Percentiles rank a stretch among this genome's conserved stretches.
Evolutionary conservation across 2,888 invertebrate species (phyloP).

Genomic region (Troides oblongomaculatus): DNA sequence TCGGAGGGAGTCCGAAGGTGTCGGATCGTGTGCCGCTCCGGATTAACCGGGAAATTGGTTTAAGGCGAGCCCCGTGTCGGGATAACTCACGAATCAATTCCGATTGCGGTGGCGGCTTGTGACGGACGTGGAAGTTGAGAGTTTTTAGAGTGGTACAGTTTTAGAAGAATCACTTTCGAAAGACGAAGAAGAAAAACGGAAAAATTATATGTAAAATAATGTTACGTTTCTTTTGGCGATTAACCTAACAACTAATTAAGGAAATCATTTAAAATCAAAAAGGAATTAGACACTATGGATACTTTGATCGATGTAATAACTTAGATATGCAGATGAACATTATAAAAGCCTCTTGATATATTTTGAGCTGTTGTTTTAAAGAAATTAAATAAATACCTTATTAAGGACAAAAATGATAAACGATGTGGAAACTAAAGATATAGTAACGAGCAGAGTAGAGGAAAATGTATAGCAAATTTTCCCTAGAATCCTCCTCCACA

Average conservation of each 20-base stretch:
- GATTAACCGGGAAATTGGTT: conserved; percentile 74
- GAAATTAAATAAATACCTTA: too few relatives aligned
- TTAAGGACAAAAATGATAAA: too few relatives aligned
- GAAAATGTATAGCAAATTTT: too few relatives aligned
- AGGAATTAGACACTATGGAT: too few relatives aligned
- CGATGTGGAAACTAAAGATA: too few relatives aligned
- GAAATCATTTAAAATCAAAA: too few relatives aligned
- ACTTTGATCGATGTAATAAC: too few relatives aligned
- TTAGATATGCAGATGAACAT: too few relatives aligned
- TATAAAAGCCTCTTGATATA: too few relatives aligned
- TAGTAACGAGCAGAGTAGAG: too few relatives aligned
- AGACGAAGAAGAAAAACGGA: neutral
- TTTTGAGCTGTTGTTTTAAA: too few relatives aligned
- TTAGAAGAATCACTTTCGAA: neutral
- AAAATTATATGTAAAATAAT: neutral
- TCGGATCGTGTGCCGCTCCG: conserved; percentile 52
- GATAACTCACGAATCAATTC: conserved; percentile 63
- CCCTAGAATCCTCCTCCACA: conserved; percentile 11
- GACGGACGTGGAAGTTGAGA: conserved; percentile 32
- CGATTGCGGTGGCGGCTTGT: conserved; percentile 43
- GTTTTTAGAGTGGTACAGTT: conserved; percentile 6
- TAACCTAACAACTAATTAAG: too few relatives aligned
- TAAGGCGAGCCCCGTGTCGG: conserved; percentile 54
- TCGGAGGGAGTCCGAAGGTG: conserved; percentile 46
- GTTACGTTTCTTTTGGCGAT: neutral